Evolutionary conservation across 2,113 vertebrate genomes (phyloP), one percentile per base, ranked within the genome.

Genomic region (Origma solitaria): DNA sequence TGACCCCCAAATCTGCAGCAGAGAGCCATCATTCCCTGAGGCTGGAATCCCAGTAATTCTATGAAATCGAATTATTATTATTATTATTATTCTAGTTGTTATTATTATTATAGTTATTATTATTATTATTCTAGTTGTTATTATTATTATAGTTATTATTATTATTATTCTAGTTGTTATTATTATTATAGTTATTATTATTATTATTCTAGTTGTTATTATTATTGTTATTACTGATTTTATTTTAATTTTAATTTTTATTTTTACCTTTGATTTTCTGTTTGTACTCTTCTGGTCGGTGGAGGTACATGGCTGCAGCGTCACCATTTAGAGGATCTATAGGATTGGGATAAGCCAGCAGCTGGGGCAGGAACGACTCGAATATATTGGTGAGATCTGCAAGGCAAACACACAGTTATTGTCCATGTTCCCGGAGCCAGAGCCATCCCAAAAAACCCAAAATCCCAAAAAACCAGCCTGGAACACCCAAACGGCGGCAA

Each of bases 301-400:
- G 99, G 82, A 99, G 99, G 97, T 99, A 99, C 99, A 99, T 99
- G 97, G 99, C 99, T 88, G 99, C 99, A 58, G 99, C 99, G 2
- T 99, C 99, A 77, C 99, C 99, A 71, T 99, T 99, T 94, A 99
- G 98, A 87, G 99, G 99, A 85, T 99, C 99, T 89, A 99, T 99
- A 90, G 99, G 99, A 95, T 99, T 99, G 65, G 99, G 99, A 85
- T 99, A 99, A 28, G 99, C 99, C 98, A 99, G 97, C 97, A 99
- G 98, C 98, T 99, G 99, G 69, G 99, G 99, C 98, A 99, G 98
- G 98, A 99, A 99, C 96, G 99, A 99, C 97, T 99, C 99, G 98
- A 99, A 99, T 96, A 99, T 99, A 96, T 99, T 99, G 98, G 99
- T 99, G 97, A 99, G 98, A 98, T 99, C 99, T 99, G 97, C 33